These are phyloP conservation scores for Belgica antarctica DNA, from an alignment of 2,888 invertebrate species.

Conservation along the genomic window DNA sequence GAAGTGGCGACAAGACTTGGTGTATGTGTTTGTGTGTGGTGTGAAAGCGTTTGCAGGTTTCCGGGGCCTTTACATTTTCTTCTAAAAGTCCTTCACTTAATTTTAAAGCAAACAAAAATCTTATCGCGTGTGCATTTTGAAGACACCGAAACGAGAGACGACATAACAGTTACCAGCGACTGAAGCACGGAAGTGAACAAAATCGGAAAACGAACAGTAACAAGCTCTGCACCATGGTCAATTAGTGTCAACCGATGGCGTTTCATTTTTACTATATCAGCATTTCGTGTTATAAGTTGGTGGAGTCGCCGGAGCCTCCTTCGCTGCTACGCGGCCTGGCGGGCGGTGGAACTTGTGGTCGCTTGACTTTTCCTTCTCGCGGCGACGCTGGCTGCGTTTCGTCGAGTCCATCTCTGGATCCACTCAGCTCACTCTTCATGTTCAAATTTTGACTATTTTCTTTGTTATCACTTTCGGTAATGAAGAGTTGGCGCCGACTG, in stretches of 20 bases:
- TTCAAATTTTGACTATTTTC: constrained; percentile 35
- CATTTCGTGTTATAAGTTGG: constrained; percentile 44
- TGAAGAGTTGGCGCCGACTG: constrained; percentile 10
- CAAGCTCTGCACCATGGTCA: constrained; percentile 5
- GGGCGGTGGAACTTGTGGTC: constrained; percentile 42
- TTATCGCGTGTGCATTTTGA: too few species aligned
- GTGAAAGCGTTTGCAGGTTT: constrained; percentile 1
- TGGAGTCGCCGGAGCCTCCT: constrained; percentile 29
- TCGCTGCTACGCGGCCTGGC: constrained; percentile 26
- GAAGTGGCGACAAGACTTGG: neutral
- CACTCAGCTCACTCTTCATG: neutral
- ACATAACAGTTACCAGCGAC: neutral
- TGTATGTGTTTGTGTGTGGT: too few species aligned
- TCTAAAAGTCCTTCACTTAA: too few species aligned
- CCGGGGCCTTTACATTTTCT: too few species aligned
- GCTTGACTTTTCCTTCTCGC: constrained; percentile 24
- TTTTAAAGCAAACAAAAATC: too few species aligned
- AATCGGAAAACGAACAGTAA: neutral
- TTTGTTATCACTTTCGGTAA: constrained; percentile 32
- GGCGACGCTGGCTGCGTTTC: constrained; percentile 27
- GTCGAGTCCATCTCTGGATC: constrained; percentile 5
- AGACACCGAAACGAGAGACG: neutral
- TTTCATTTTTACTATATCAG: constrained; percentile 40
- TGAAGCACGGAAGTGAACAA: neutral
- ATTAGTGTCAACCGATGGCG: neutral